phyloP scores from a whole-genome alignment of 1,140 invertebrate genomes.

The Panagrolaimus sp. region DNA sequence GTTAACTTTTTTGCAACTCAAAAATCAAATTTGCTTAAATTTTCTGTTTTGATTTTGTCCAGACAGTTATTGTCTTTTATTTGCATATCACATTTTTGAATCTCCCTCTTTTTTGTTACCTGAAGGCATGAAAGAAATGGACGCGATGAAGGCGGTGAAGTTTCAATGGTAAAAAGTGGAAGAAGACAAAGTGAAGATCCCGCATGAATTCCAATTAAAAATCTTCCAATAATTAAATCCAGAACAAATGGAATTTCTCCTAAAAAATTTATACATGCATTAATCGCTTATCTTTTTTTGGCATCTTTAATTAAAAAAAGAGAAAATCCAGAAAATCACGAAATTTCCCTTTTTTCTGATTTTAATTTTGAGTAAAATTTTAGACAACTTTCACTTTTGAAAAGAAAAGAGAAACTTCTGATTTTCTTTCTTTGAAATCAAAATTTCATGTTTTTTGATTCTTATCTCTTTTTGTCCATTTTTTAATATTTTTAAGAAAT shows the following conservation, averaged over 20 bases:
- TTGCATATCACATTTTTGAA: background rate
- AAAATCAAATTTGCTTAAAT: too few species aligned
- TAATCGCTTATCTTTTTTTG: background rate
- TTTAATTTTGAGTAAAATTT: background rate
- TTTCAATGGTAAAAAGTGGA: slow-evolving; percentile 21
- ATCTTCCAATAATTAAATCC: slow-evolving; percentile 18
- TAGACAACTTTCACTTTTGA: background rate
- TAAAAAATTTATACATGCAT: background rate
- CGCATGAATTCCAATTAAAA: slow-evolving; percentile 24
- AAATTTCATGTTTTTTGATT: too few species aligned
- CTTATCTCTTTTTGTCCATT: too few species aligned
- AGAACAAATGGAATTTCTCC: slow-evolving; percentile 1
- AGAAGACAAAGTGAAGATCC: slow-evolving; percentile 20
- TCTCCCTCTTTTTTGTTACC: background rate
- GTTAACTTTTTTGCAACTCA: too few species aligned
- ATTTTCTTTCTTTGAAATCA: background rate
- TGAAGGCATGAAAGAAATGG: slow-evolving; percentile 19
- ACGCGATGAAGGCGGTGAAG: background rate
- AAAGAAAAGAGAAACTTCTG: background rate
- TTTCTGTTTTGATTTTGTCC: too few species aligned
- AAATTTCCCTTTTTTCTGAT: too few species aligned
- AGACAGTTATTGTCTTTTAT: too few species aligned
- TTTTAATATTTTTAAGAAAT: too few species aligned
- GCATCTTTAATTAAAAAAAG: background rate
- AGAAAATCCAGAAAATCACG: background rate